Base-by-base conservation (phyloP, 2,113 vertebrate genomes). In the Suncus etruscus region DNA sequence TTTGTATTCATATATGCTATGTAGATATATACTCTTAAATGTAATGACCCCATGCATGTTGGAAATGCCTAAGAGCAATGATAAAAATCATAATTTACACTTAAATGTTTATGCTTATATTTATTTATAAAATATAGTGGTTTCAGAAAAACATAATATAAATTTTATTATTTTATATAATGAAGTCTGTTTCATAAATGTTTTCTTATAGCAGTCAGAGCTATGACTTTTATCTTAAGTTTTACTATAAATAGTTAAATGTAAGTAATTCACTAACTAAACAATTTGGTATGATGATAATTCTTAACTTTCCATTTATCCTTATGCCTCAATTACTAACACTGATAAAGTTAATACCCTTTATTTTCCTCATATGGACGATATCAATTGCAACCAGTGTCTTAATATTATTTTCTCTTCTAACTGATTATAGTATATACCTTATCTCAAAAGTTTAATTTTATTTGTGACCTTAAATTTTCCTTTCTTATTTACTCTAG, bases 61-160 rank as follows among this genome's bases (percentile, higher is more conserved):
- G 39, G 61, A 8, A 83, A 39, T 75, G 16, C 76, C 27, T 70
- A 83, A 58, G 24, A 82, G 31, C 39, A 68, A 83, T 87, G 27
- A 51, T 51, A 76, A 47, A 58, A 66, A 65, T 31, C 54, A 0
- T 70, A 45, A 1, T 51, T 82, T 86, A 50, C 73, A 70, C 78
- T 27, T 80, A n/a, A 82, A 39, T 39, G 39, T 39, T 50, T 91
- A 91, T 93, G n/a, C 77, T 80, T 8, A 39, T 27, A 72, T 27
- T 11, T 81, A 61, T 29, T 92, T 75, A 3, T n/a, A 80, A 90
- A 87, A 85, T 68, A 29, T 86, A 81, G 32, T 24, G 66, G 2
- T 68, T 80, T 51, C 76, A 61, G 73, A 3, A 72, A 45, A 47
- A 74, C 24, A 65, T 65, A 65, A 18, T 8, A 65, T 51, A 10